Conservation (phyloP, 2,888 invertebrate species). For the Caradrina kadenii region DNA sequence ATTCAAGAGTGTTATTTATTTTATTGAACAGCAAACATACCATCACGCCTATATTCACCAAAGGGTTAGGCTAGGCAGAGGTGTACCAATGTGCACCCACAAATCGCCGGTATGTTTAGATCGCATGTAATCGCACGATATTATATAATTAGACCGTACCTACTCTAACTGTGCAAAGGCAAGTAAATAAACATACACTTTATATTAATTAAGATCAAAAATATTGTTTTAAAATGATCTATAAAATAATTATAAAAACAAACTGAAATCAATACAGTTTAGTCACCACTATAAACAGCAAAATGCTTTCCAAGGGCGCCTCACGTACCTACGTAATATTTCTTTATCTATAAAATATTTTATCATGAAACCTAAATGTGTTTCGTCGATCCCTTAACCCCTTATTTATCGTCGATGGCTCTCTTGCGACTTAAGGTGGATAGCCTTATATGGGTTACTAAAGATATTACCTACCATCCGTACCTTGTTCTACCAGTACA, state of each 20-base stretch:
- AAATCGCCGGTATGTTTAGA: too few relatives aligned
- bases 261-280: background rate
- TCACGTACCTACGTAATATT: slow-evolving; percentile 27
- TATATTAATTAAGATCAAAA: too few relatives aligned
- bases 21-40: too few relatives aligned
- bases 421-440: slow-evolving; percentile 35
- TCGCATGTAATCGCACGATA: too few relatives aligned
- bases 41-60: too few relatives aligned
- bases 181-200: too few relatives aligned
- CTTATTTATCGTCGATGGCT: slow-evolving; percentile 53
- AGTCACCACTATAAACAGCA: background rate
- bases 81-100: too few relatives aligned
- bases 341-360: slow-evolving; percentile 38
- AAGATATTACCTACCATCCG: slow-evolving; percentile 25
- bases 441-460: slow-evolving; percentile 15
- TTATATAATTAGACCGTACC: too few relatives aligned
- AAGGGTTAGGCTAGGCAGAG: too few relatives aligned
- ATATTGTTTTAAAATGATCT: too few relatives aligned
- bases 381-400: slow-evolving; percentile 42
- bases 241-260: background rate
- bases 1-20: too few relatives aligned
- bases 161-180: too few relatives aligned
- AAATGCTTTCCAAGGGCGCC: background rate
- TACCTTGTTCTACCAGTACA: background rate
- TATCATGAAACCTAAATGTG: slow-evolving; percentile 45